phyloP scores from a whole-genome alignment of 2,113 vertebrate genomes.

The Columba janthina region DNA sequence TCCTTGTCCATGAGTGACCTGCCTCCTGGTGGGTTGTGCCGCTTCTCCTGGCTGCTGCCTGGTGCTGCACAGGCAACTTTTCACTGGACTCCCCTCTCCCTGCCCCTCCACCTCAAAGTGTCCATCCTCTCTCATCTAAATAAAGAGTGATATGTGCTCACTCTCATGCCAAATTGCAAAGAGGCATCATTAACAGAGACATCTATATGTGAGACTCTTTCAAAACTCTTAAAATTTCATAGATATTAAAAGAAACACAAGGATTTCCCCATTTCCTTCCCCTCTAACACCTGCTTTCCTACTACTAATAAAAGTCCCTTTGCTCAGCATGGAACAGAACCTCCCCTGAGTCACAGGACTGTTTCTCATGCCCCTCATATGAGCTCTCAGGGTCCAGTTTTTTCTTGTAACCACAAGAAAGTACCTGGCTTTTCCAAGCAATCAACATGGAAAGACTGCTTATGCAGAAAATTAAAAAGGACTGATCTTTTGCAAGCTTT shows the following conservation, averaged over 20 bases:
- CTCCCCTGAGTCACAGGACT: neutral
- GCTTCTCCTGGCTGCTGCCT: neutral
- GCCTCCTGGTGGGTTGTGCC: neutral
- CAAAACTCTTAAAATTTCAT: neutral
- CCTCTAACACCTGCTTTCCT: neutral
- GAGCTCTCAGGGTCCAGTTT: neutral
- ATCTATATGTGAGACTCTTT: neutral
- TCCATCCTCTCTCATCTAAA: neutral
- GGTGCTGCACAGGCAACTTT: neutral
- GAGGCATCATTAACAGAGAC: neutral
- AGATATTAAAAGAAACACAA: neutral
- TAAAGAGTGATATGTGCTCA: neutral
- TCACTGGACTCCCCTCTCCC: neutral
- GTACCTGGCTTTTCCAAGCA: neutral
- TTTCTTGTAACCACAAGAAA: neutral
- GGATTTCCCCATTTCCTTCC: slow-evolving; percentile 30
- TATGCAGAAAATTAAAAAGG: neutral
- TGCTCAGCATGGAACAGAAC: neutral
- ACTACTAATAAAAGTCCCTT: neutral
- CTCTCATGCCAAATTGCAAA: neutral
- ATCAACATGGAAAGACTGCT: neutral
- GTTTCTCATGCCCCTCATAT: neutral
- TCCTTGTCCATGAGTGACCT: fast-evolving
- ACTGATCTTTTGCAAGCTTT: neutral
- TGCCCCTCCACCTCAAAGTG: neutral